Conservation (phyloP, 1,140 invertebrate species). For the Drosophila sp. region DNA sequence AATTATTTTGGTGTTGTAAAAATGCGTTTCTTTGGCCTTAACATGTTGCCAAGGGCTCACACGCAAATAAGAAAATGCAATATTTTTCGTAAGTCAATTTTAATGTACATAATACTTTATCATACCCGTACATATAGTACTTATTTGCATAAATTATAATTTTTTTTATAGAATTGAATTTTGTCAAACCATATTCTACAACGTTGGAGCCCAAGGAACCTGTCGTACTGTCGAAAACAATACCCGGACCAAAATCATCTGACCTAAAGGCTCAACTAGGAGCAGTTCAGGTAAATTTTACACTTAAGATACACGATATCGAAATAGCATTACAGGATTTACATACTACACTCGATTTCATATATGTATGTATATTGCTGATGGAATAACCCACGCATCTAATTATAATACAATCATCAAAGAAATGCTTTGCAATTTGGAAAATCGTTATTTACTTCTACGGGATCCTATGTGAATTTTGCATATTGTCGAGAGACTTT, state of each 20-base stretch:
- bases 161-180: conserved; percentile 23
- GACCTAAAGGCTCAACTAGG: conserved; percentile 35
- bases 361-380: no score
- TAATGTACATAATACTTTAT: neutral
- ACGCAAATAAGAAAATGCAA: conserved; percentile 21
- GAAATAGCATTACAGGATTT: no score
- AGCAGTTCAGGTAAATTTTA: conserved; percentile 34
- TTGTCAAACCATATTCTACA: conserved; percentile 36
- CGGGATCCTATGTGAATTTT: no score
- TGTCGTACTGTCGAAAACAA: conserved; percentile 86
- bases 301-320: neutral
- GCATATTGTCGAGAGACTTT: no score
- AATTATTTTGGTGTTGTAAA: neutral
- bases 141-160: no score
- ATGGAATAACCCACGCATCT: no score
- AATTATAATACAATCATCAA: no score
- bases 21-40: conserved; percentile 38
- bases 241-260: conserved; percentile 90
- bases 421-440: no score
- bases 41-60: conserved; percentile 36
- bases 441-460: no score
- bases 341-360: no score
- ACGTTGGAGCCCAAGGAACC: conserved; percentile 88
- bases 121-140: neutral
- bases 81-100: conserved; percentile 21